A percentile compares a stretch with the other conserved stretches of the same genome.
phyloP scores from a whole-genome alignment of 2,797 vertebrate genomes.

The Champsocephalus gunnari region DNA sequence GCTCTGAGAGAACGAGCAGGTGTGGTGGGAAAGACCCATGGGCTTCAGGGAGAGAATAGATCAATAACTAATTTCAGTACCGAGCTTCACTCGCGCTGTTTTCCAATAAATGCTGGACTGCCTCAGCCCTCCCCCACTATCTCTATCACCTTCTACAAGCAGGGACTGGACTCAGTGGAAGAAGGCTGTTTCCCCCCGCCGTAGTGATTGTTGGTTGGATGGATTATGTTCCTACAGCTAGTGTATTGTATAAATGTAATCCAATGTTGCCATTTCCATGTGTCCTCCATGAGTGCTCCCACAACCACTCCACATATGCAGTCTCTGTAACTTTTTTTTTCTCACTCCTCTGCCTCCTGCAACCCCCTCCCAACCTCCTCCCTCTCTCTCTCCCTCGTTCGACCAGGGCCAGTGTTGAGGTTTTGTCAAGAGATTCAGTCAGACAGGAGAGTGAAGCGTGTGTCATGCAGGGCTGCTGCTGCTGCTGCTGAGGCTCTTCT shows the following conservation, averaged over 20 bases:
- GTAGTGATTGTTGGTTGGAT: constrained; percentile 60
- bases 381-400: constrained; percentile 44
- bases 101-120: constrained; percentile 86
- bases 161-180: constrained; percentile 65
- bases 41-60: constrained; percentile 82
- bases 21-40: constrained; percentile 82
- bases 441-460: constrained; percentile 83
- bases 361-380: constrained; percentile 32
- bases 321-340: constrained; percentile 55
- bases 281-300: constrained; percentile 61
- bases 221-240: constrained; percentile 66
- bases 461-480: constrained; percentile 77
- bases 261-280: constrained; percentile 65
- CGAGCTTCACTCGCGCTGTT: constrained; percentile 83
- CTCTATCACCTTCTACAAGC: constrained; percentile 75
- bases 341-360: constrained; percentile 48
- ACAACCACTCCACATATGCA: constrained; percentile 56
- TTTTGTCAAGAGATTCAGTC: constrained; percentile 83
- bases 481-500: constrained; percentile 74
- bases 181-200: constrained; percentile 38
- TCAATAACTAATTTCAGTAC: constrained; percentile 88
- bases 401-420: constrained; percentile 76
- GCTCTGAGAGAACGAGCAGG: constrained; percentile 80
- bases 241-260: constrained; percentile 65
- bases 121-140: constrained; percentile 77